phyloP scores from a whole-genome alignment of 2,888 invertebrate genomes.

The Cephus sareptanus region DNA sequence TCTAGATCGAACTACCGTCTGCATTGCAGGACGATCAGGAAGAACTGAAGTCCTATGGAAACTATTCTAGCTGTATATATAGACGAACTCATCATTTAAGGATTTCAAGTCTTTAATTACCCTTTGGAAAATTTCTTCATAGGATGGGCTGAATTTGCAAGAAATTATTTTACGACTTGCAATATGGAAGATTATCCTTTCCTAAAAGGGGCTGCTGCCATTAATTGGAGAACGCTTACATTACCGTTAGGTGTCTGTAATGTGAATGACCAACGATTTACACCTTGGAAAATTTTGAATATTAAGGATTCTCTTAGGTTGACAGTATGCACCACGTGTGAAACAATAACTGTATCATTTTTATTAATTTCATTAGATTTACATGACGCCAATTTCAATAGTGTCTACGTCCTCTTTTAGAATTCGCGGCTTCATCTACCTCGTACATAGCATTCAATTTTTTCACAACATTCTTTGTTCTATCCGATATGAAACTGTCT shows the following conservation, averaged over 20 bases:
- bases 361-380: background rate
- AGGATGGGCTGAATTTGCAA: background rate
- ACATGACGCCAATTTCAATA: background rate
- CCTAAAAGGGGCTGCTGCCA: background rate
- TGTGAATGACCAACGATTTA: background rate
- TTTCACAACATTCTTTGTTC: conserved; percentile 63
- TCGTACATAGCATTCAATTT: conserved; percentile 66
- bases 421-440: conserved; percentile 50
- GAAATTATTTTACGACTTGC: background rate
- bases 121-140: background rate
- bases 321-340: background rate
- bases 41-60: conserved; percentile 5
- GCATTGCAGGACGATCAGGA: background rate
- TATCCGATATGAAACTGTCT: conserved; percentile 67
- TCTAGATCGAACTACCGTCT: background rate
- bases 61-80: conserved; percentile 11
- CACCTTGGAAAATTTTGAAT: background rate
- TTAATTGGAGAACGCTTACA: background rate
- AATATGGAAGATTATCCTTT: background rate
- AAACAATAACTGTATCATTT: background rate
- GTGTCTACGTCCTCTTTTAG: conserved; percentile 18
- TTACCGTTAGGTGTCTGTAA: background rate
- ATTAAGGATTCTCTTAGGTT: background rate
- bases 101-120: background rate
- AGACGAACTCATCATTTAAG: background rate